These are phyloP conservation scores for Xanthostigma xanthostigma DNA, from an alignment of 2,888 invertebrate species.

Conservation along the genomic window DNA sequence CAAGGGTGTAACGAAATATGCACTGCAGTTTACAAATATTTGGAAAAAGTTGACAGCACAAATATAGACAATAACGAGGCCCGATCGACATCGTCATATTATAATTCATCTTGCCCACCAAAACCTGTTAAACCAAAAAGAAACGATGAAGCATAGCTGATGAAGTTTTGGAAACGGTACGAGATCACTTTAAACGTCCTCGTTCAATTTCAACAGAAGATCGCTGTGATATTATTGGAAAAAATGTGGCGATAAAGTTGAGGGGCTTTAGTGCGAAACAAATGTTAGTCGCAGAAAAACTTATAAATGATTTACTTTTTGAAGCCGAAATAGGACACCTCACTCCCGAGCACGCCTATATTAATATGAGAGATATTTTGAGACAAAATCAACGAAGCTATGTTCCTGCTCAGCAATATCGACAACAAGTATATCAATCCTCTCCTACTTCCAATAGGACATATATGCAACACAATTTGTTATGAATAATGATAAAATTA, in stretches of 20 bases:
- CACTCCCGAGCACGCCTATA: constrained; percentile 7
- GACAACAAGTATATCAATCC: constrained; percentile 4
- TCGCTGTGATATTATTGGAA: constrained; percentile 7
- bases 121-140: too few species aligned
- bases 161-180: too few species aligned
- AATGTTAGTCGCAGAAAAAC: constrained; percentile 8
- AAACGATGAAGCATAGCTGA: too few species aligned
- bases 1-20: too few species aligned
- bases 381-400: not conserved
- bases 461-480: constrained; percentile 8
- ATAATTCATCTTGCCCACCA: too few species aligned
- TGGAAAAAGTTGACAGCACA: too few species aligned
- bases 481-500: constrained; percentile 2
- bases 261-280: constrained; percentile 7
- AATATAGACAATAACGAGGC: constrained; percentile 5
- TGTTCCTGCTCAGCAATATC: constrained; percentile 7
- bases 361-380: constrained; percentile 8
- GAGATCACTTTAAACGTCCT: too few species aligned
- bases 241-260: constrained; percentile 9
- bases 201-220: too few species aligned
- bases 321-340: constrained; percentile 9
- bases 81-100: constrained; percentile 3
- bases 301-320: constrained; percentile 9
- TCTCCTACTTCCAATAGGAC: constrained; percentile 5
- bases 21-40: too few species aligned